These are phyloP conservation scores for Heliornis fulica DNA, from an alignment of 2,113 vertebrate species.

Conservation along the genomic window DNA sequence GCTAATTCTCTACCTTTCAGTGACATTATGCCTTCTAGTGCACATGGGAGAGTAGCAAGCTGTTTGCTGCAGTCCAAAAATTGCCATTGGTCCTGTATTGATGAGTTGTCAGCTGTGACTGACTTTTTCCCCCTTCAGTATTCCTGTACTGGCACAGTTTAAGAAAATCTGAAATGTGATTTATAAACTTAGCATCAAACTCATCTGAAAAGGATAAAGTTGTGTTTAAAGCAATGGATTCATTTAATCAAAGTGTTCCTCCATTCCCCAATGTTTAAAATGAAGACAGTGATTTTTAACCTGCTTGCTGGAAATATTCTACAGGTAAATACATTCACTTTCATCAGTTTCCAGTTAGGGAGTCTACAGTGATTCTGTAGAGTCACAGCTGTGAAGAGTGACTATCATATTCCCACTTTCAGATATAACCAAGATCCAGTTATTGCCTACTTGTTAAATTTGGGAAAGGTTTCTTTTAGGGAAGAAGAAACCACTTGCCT, in stretches of 20 bases:
- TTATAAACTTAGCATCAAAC: background rate
- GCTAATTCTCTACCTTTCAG: background rate
- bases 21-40: background rate
- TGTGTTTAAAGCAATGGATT: background rate
- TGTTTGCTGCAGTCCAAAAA: background rate
- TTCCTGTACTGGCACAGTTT: background rate
- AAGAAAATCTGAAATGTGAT: background rate
- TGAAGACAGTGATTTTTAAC: background rate
- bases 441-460: background rate
- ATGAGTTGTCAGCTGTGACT: background rate
- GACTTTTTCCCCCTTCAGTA: conserved; percentile 11
- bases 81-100: background rate
- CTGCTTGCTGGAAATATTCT: background rate
- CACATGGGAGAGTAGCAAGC: background rate
- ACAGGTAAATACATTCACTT: background rate
- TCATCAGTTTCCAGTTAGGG: background rate
- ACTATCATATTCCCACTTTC: background rate
- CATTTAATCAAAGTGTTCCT: background rate
- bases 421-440: background rate
- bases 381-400: background rate
- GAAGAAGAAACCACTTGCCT: background rate
- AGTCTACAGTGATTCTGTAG: background rate
- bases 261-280: background rate
- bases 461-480: background rate
- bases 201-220: background rate